Conservation (phyloP, 1,140 invertebrate species). For the Zaprionus tsacasi region DNA sequence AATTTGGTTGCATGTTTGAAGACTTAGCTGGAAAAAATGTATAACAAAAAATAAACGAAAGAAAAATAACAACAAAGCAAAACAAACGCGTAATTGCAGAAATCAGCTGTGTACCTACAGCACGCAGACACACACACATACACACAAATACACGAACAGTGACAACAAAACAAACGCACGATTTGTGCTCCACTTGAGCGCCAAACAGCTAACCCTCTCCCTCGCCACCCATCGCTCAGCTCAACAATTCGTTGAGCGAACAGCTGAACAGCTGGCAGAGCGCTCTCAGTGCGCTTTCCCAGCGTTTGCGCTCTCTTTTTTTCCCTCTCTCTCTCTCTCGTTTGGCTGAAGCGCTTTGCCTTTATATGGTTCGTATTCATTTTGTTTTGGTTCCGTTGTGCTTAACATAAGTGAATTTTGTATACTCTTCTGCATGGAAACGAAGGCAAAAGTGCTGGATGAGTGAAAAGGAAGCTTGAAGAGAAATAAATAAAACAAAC, state of each 20-base stretch:
- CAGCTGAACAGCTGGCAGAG: conserved; percentile 75
- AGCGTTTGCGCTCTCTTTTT: conserved; percentile 15
- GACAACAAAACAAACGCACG: conserved; percentile 64
- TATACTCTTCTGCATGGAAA: conserved; percentile 20
- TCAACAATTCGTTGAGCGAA: conserved; percentile 45
- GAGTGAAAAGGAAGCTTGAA: conserved; percentile 1
- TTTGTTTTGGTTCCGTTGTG: conserved; percentile 68
- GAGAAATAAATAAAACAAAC: conserved; percentile 11
- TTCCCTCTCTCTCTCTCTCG: conserved; percentile 15
- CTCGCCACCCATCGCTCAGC: conserved; percentile 6
- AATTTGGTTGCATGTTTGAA: conserved; percentile 70
- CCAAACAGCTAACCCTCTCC: conserved; percentile 33
- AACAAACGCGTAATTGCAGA: conserved; percentile 83
- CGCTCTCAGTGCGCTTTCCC: conserved; percentile 26
- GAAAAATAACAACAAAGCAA: conserved; percentile 73
- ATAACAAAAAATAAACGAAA: conserved; percentile 40
- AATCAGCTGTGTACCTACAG: conserved; percentile 84
- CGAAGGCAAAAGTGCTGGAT: background rate
- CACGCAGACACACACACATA: conserved; percentile 44
- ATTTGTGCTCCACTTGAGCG: conserved; percentile 56
- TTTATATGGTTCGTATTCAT: conserved; percentile 59
- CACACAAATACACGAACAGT: conserved; percentile 37
- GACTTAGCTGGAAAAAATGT: conserved; percentile 65
- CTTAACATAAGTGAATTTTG: conserved; percentile 5
- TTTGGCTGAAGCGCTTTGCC: conserved; percentile 22